phyloP scores from a whole-genome alignment of 1,140 invertebrate genomes.

The Cyclargus thomasi region DNA sequence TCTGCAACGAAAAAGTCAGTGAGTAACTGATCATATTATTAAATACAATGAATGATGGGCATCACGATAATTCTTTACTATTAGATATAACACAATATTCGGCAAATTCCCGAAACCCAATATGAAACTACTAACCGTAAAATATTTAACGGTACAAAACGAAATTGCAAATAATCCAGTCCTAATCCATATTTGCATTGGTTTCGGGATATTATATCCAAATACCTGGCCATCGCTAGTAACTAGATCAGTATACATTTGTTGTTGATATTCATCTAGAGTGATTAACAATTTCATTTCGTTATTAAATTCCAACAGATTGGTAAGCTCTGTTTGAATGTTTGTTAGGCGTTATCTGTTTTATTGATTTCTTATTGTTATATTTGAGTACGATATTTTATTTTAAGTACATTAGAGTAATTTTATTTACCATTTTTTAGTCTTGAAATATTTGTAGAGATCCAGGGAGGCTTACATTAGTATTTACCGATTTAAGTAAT shows the following conservation, averaged over 20 bases:
- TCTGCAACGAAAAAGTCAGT: too few species aligned
- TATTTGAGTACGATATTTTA: background rate
- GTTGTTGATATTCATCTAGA: background rate
- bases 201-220: background rate
- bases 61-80: background rate
- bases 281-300: background rate
- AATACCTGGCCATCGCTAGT: background rate
- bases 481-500: too few species aligned
- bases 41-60: background rate
- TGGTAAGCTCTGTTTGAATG: background rate
- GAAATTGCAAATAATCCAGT: constrained; percentile 13
- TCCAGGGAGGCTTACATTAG: too few species aligned
- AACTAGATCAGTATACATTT: background rate
- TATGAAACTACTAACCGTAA: background rate
- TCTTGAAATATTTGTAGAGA: too few species aligned
- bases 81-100: background rate
- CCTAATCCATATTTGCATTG: constrained; percentile 8
- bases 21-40: too few species aligned
- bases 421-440: too few species aligned
- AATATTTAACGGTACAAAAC: background rate
- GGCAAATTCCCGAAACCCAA: background rate
- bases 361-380: background rate
- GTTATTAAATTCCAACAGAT: background rate
- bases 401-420: too few species aligned
- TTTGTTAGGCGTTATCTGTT: background rate